A percentile compares a stretch with the other conserved stretches of the same genome.
Conservation (phyloP, 2,113 vertebrate species). For the Equus przewalskii region DNA sequence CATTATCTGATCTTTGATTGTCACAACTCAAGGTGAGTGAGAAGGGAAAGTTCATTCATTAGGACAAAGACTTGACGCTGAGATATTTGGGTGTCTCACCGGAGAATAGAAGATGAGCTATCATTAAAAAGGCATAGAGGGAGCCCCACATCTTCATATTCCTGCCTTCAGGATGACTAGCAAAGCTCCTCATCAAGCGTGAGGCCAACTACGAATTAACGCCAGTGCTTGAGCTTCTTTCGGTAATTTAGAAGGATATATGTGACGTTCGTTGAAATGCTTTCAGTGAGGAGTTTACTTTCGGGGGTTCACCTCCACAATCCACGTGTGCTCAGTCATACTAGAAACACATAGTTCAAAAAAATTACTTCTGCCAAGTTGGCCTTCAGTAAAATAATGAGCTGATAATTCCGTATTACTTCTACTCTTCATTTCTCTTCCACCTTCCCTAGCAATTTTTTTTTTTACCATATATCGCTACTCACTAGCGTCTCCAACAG, state of each 20-base stretch:
- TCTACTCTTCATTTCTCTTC: background rate
- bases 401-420: background rate
- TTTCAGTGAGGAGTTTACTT: conserved; percentile 26
- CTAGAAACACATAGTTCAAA: background rate
- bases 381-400: background rate
- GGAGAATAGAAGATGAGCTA: conserved; percentile 32
- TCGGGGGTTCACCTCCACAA: background rate
- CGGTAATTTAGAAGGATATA: background rate
- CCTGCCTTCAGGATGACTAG: background rate
- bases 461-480: background rate
- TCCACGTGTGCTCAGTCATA: background rate
- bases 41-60: conserved; percentile 72
- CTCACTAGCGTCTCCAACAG: background rate
- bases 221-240: background rate
- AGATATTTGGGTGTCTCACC: background rate
- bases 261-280: background rate
- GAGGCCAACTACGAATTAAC: background rate
- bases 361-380: background rate
- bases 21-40: conserved; percentile 31
- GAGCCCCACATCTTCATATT: background rate
- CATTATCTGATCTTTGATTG: conserved; percentile 54
- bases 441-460: background rate
- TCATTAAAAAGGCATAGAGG: background rate
- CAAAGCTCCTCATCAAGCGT: background rate
- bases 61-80: background rate